Evolutionary conservation across 2,797 vertebrate genomes (phyloP), one percentile per base, ranked within the genome.

Genomic region (Myotis vivesi): DNA sequence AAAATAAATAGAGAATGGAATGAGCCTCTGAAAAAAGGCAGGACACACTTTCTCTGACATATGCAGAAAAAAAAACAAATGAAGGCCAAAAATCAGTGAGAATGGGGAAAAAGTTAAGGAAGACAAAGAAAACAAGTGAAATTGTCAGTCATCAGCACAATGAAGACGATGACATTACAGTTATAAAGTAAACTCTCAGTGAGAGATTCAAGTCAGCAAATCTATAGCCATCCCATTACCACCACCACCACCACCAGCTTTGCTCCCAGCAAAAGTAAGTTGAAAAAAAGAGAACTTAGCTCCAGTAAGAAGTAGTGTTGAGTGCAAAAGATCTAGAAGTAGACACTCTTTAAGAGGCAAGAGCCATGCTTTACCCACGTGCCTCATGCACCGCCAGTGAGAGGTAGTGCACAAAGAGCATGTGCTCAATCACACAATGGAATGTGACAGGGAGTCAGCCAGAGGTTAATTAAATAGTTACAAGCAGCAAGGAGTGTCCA

Each of bases 361-460:
- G 19, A 75, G 20, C 1, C 19, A 8, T 72, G 51, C 64, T 72
- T 91, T 57, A 75, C 23, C 41, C 2, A 89, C 0, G 3, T 19
- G 20, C 20, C 64, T 69, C n/a, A 17, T 33, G 30, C 7, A 41
- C 6, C 25, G 25, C 25, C 82, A 30, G 8, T 16, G n/a, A 38
- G 15, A 87, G 13, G 30, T 11, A 69, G 36, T 9, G 20, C n/a
- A 80, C 53, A 44, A 69, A 68, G 51, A 73, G 11, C 33, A 44
- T 7, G 36, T 53, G 57, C 41, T 46, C 3, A 36, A 77, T 76
- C 49, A 93, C 73, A 84, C 33, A 79, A 87, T 1, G 30, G 69
- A 91, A 83, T 75, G 75, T 36, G 59, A 91, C 20, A 85, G 16
- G 92, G 77, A 92, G 71, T 94, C 59, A 87, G 44, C 25, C 81